A percentile compares a stretch with the other conserved stretches of the same genome.
phyloP scores from a whole-genome alignment of 2,888 invertebrate species.

The Petrolisthes manimaculis region DNA sequence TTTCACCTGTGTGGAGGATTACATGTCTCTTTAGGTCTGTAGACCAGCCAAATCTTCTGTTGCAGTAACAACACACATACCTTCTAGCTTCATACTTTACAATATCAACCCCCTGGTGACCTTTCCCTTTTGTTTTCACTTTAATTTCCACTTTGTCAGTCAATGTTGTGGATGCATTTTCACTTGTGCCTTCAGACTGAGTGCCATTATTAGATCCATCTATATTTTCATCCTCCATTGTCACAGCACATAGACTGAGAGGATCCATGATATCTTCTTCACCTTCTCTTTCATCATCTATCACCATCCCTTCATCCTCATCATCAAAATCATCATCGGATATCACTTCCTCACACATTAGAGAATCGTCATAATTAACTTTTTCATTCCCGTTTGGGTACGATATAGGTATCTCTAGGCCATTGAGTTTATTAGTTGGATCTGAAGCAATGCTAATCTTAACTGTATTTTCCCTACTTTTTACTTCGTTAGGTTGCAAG shows the following conservation, averaged over 20 bases:
- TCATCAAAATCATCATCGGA: conserved; percentile 38
- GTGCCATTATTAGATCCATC: conserved; percentile 45
- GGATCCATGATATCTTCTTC: conserved; percentile 63
- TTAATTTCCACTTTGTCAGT: conserved; percentile 39
- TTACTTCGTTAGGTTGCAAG: conserved; percentile 54
- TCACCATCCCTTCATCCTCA: conserved; percentile 57
- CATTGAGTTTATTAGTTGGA: conserved; percentile 36
- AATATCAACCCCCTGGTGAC: conserved; percentile 42
- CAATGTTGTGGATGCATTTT: neutral
- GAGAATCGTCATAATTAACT: conserved; percentile 13
- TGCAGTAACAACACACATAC: conserved; percentile 62
- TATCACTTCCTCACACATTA: neutral
- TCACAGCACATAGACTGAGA: conserved; percentile 62
- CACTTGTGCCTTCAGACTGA: conserved; percentile 19
- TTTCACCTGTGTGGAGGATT: conserved; percentile 65
- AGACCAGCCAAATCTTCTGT: conserved; percentile 64
- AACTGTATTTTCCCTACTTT: conserved; percentile 15
- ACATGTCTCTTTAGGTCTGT: conserved; percentile 65
- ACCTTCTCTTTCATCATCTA: conserved; percentile 58
- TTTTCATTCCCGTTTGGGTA: conserved; percentile 22
- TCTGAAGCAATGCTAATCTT: conserved; percentile 34
- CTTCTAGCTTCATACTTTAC: conserved; percentile 55
- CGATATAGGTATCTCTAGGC: conserved; percentile 33
- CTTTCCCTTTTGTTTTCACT: conserved; percentile 45
- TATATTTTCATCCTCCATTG: conserved; percentile 64